Evolutionary conservation across 2,797 vertebrate species (phyloP).

Genomic region (Acrocephalus scirpaceus): DNA sequence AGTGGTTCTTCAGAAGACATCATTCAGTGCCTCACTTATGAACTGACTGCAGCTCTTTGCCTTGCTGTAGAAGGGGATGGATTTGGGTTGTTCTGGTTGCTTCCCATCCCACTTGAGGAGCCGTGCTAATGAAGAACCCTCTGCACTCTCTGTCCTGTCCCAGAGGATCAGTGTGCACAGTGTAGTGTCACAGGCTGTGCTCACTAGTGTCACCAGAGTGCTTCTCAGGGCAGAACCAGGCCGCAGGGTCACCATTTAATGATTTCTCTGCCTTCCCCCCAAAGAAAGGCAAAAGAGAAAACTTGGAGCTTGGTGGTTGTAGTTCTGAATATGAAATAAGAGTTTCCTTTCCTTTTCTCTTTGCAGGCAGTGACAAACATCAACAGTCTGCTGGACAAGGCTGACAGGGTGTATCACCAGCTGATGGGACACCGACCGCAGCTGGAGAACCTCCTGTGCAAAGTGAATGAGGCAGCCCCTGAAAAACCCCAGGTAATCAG

Average conservation of each 20-base stretch:
- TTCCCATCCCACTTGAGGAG: background rate
- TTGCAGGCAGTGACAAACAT: constrained; percentile 96
- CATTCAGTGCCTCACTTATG: background rate
- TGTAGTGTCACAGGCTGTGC: background rate
- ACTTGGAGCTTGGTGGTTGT: background rate
- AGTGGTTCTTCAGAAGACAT: background rate
- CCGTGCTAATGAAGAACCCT: background rate
- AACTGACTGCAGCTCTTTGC: background rate
- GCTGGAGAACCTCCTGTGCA: constrained; percentile 93
- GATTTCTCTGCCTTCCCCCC: rapidly evolving
- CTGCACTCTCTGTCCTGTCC: background rate
- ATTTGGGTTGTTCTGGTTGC: background rate
- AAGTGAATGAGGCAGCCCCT: constrained; percentile 97
- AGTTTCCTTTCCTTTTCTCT: background rate
- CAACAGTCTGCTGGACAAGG: constrained; percentile 96
- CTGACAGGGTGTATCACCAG: constrained; percentile 97
- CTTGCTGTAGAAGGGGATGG: background rate
- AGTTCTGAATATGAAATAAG: background rate
- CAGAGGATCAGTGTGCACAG: background rate
- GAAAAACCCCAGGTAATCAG: constrained; percentile 93
- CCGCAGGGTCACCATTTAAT: background rate
- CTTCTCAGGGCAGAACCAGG: background rate
- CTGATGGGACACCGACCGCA: constrained; percentile 98
- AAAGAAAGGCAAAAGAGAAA: background rate
- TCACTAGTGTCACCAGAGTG: background rate